Base-by-base conservation (phyloP, 2,888 invertebrate species). In the Pogonocherus hispidulus region DNA sequence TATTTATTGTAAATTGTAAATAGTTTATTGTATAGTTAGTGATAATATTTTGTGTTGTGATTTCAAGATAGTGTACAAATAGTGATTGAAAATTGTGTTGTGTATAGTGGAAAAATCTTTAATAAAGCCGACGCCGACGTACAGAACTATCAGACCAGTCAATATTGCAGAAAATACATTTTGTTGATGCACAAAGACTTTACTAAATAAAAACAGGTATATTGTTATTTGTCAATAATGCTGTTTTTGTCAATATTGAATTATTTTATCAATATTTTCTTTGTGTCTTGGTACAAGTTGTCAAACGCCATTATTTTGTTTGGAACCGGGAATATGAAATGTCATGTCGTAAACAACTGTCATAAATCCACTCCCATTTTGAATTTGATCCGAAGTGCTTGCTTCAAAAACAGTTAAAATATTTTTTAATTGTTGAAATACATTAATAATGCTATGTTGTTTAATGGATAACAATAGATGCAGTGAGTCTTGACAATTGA, bases 1-100 rank as follows among this genome's bases (percentile, higher is more conserved):
- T 89, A 87, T 87, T 88, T 89, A 88, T 88, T 90, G 89, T 90
- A 90, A 88, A 90, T 90, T 90, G 90, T 91, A 91, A 89, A 90
- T 91, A 90, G 90, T 89, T 87, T 86, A 86, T 88, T 91, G 91
- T 91, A 90, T 88, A 91, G 90, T 90, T 90, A 90, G 90, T 90
- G 88, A 87, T 90, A 90, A 90, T 90, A 90, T 90, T 90, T 90
- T 84, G 84, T 85, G 85, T 85, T 85, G 84, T 84, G 84, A 82
- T 78, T 78, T 73, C 75, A 69, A 75, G 71, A 78, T 81, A 87
- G 89, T 86, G 88, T 88, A 88, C 87, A 88, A 88, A 88, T 88
- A 79, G 83, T 83, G 83, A 82, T 82, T 79, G 81, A 83, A 81
- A 87, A 88, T 87, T 88, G 89, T 89, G 89, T 89, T 85, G 84